These are phyloP conservation scores for Achroia grisella DNA, from an alignment of 1,140 invertebrate genomes.

Conservation along the genomic window DNA sequence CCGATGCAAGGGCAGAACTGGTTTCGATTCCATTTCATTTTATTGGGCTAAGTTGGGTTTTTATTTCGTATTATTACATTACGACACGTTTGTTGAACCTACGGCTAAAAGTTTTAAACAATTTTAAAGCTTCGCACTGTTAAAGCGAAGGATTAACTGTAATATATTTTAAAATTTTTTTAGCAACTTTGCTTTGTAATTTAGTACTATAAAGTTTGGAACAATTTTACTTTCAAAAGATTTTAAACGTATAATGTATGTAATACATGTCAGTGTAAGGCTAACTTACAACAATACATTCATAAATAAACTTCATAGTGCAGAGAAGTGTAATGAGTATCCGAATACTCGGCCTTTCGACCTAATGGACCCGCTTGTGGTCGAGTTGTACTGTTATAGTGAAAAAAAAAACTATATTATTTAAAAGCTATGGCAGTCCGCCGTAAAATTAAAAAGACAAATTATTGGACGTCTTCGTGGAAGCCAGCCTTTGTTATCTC, in stretches of 20 bases:
- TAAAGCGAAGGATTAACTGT: constrained; percentile 11
- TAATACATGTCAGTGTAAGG: constrained; percentile 29
- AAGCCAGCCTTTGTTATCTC: constrained; percentile 71
- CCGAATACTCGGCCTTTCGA: constrained; percentile 43
- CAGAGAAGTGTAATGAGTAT: constrained; percentile 55
- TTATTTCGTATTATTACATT: constrained; percentile 61
- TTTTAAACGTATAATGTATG: no score
- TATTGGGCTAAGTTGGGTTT: constrained; percentile 58
- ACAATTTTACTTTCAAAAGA: no score
- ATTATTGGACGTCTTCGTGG: constrained; percentile 72
- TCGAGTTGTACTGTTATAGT: constrained; percentile 48
- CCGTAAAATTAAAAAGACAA: constrained; percentile 73
- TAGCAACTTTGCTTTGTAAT: no score
- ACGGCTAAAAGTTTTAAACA: constrained; percentile 12
- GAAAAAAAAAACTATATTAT: constrained; percentile 59
- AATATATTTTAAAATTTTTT: no score
- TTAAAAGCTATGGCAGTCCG: constrained; percentile 67
- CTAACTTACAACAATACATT: constrained; percentile 53
- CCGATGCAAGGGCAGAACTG: constrained; percentile 58
- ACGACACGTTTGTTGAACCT: constrained; percentile 42
- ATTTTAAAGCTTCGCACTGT: constrained; percentile 19
- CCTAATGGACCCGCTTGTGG: constrained; percentile 56
- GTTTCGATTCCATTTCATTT: constrained; percentile 59
- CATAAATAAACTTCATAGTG: constrained; percentile 55
- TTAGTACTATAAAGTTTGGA: no score